Evolutionary conservation across 2,113 vertebrate species (phyloP), one percentile per base, ranked within the genome.

Genomic region (Gambusia affinis): DNA sequence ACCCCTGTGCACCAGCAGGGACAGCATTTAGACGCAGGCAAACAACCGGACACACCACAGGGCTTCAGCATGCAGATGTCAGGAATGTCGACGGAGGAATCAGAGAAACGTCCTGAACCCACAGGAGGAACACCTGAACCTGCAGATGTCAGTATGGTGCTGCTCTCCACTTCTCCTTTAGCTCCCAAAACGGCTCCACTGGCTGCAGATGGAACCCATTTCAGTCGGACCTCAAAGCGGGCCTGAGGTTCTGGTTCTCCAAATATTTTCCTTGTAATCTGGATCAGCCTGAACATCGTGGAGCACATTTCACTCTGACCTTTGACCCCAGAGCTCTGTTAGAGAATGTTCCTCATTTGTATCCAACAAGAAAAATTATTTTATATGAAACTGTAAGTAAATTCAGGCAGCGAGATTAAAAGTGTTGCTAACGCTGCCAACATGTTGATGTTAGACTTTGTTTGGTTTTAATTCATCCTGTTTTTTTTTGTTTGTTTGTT

Each of bases 101-200:
- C 6, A 51, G 22, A 54, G 17, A 1, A 60, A 28, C 12, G 39
- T n/a, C 17, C 27, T 5, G n/a, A 67, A 44, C 44, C n/a, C 0
- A 54, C 4, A 57, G 0, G 14, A 67, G 15, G 2, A 37, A 24
- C 4, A 35, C n/a, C 63, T 72, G 85, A 77, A 92, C 94, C 95
- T 94, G 94, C 92, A 95, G 95, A 94, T 94, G 95, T 95, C 95
- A 95, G 88, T 95, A 42, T 94, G 91, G 93, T 78, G 91, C 94
- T 83, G 88, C 27, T 78, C 85, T 87, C 73, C 15, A 76, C 84
- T 60, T 72, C 83, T 80, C 24, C 67, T 89, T 86, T 88, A 93
- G 91, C 91, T 90, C 85, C 70, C 61, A 68, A 61, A 81, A 79
- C 78, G 75, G 73, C 88, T 91, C 75, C 73, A 64, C 85, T 73